Evolutionary conservation across 2,113 vertebrate species (phyloP).

Genomic region (Hyperopisus bebe): DNA sequence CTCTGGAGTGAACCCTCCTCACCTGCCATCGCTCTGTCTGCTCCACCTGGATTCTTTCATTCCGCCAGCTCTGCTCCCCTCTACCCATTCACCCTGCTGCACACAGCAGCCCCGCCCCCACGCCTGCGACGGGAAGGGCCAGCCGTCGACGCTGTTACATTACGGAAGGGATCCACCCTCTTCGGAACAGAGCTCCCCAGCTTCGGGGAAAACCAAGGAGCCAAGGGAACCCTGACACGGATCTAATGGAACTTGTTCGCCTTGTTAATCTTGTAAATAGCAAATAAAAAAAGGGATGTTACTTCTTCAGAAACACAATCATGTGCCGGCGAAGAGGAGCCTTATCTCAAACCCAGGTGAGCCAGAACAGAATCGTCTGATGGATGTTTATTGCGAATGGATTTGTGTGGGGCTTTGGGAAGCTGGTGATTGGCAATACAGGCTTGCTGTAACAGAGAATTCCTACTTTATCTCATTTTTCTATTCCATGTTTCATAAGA

Average conservation of each 20-base stretch:
- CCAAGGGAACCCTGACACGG: background rate
- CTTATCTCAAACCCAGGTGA: conserved; percentile 32
- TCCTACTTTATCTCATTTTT: conserved; percentile 21
- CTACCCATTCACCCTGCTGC: background rate
- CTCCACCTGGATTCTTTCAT: background rate
- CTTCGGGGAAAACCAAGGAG: background rate
- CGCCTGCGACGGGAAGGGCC: background rate
- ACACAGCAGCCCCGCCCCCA: background rate
- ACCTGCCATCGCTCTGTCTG: background rate
- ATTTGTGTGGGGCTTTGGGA: background rate
- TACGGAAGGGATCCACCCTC: background rate
- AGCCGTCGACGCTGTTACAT: background rate
- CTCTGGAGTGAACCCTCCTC: background rate
- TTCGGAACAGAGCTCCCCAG: background rate
- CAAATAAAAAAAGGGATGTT: conserved; percentile 25
- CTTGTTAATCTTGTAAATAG: conserved; percentile 38
- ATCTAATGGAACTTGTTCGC: background rate
- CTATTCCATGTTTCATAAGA: conserved; percentile 22
- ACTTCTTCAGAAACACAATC: conserved; percentile 35
- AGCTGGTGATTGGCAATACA: conserved; percentile 30
- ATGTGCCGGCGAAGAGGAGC: conserved; percentile 30
- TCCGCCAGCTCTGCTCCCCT: too few relatives aligned
- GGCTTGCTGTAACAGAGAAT: conserved; percentile 28
- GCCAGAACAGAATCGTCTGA: conserved; percentile 22
- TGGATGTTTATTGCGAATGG: conserved; percentile 11